Evolutionary conservation across 1,140 invertebrate species (phyloP), one percentile per base, ranked within the genome.

Genomic region (Panulirus ornatus): DNA sequence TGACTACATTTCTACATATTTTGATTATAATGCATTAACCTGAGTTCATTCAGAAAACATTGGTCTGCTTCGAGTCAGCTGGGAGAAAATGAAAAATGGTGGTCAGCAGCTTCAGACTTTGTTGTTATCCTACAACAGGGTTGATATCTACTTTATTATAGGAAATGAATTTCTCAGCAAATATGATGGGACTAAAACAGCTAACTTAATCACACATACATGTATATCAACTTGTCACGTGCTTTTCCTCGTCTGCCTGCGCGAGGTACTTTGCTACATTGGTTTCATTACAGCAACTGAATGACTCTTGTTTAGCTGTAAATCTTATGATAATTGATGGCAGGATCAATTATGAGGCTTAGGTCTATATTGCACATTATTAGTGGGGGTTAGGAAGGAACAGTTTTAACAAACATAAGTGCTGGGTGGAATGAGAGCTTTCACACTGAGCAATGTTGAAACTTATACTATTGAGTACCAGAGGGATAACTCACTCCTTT

Each of bases 11-110:
- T n/a, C 87, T 89, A 89, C 79, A 34, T 89, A 89, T 89, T 89
- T 89, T 89, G 87, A 89, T 89, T 89, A 83, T 89, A 83, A 89
- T 89, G 87, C 66, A 83, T 89, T 83, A 89, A 89, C 79, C 79
- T 83, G 66, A 83, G 81, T 76, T 87, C 38, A 63, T 54, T 87
- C 38, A 38, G 54, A 87, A 87, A 78, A 87, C 84, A 87, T 89
- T 83, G 78, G 87, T 89, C 79, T 89, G 87, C 70, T 38, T 83
- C 36, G 66, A 83, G 79, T 83, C 47, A 44, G n/a, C 54, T 54
- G 6, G n/a, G 47, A 27, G 38, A 38, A 76, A 6, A 34, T 70
- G 0, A 19, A 0, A 27, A 27, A 30, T 66, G 27, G 58, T 5
- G 58, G 30, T 66, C 58, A 66, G 58, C 2, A 66, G 58, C n/a